These are phyloP conservation scores for Cheirogaleus medius DNA, from an alignment of 2,113 vertebrate species.

Conservation along the genomic window DNA sequence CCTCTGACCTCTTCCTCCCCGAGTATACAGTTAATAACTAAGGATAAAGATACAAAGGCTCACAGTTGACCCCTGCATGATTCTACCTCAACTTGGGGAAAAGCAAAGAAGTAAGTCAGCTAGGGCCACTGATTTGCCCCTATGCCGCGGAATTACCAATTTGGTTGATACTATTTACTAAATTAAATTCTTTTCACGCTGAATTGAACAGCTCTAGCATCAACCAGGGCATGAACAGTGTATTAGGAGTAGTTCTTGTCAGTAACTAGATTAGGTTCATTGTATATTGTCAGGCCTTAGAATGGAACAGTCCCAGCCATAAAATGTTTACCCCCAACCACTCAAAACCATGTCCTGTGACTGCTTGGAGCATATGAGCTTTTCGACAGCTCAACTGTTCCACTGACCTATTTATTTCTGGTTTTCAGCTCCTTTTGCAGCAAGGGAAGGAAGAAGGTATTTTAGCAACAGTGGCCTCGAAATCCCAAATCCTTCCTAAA, in stretches of 20 bases:
- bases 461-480: not conserved
- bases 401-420: constrained; percentile 57
- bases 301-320: not conserved
- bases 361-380: not conserved
- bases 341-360: not conserved
- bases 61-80: not conserved
- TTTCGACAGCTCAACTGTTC: constrained; percentile 13
- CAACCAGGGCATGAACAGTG: not conserved
- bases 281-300: constrained; percentile 3
- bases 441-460: not conserved
- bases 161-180: constrained; percentile 28
- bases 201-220: not conserved
- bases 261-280: constrained; percentile 33
- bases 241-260: not conserved
- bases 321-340: constrained; percentile 3
- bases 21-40: not conserved
- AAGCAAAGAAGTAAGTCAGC: not conserved
- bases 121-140: not conserved
- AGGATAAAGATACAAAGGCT: not conserved
- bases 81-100: constrained; percentile 1
- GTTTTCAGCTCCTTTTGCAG: not conserved
- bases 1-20: not conserved
- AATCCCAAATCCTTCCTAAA: not conserved
- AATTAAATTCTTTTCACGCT: constrained; percentile 46
- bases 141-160: not conserved